Conservation (phyloP, 2,113 vertebrate genomes). For the Felis chaus region DNA sequence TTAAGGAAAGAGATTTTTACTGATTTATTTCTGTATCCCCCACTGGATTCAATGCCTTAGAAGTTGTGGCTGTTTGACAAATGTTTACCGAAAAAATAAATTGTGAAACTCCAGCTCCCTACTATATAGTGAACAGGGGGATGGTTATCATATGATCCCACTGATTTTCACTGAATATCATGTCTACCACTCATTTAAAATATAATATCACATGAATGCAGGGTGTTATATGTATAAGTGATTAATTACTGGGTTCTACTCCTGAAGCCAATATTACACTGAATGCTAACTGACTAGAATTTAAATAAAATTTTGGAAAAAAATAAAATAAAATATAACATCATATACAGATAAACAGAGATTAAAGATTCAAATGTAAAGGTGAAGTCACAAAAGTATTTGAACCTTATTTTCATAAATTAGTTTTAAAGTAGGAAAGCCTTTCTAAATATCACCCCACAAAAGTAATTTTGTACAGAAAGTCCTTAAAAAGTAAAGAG, state of each 20-base stretch:
- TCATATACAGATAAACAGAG: background rate
- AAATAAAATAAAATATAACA: background rate
- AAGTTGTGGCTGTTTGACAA: background rate
- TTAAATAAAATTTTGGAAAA: background rate
- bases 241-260: no score
- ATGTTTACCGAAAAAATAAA: background rate
- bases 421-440: background rate
- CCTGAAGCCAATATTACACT: no score
- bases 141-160: background rate
- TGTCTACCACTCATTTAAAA: background rate
- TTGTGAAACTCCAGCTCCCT: background rate
- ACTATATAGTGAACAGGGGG: background rate
- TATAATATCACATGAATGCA: background rate
- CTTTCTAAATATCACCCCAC: background rate
- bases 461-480: background rate
- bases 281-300: no score
- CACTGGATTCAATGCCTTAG: background rate
- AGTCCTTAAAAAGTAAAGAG: background rate
- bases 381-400: background rate
- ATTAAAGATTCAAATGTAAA: constrained; percentile 41
- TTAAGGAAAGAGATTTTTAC: background rate
- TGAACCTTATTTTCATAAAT: background rate
- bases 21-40: background rate
- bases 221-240: no score
- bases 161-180: background rate